A percentile compares a stretch with the other conserved stretches of the same genome.
Conservation (phyloP, 2,797 vertebrate species). For the Peromyscus aztecus region DNA sequence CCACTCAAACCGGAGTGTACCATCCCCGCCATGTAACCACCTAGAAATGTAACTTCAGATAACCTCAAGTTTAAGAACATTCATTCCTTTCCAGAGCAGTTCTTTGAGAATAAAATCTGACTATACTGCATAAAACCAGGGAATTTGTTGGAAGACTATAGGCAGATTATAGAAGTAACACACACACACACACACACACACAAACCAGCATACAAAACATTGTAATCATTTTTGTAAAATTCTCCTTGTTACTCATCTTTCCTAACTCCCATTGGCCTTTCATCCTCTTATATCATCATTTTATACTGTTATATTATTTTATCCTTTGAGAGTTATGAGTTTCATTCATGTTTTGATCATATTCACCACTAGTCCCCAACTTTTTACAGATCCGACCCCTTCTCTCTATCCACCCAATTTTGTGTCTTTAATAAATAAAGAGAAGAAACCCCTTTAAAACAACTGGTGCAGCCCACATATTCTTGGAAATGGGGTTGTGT, state of each 20-base stretch:
- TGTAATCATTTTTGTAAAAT: neutral
- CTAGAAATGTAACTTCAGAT: neutral
- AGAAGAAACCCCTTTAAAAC: neutral
- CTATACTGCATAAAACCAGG: neutral
- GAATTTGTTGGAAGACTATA: neutral
- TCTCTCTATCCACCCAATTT: neutral
- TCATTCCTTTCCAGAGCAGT: neutral
- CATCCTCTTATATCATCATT: neutral
- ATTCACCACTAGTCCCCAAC: neutral
- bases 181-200: neutral
- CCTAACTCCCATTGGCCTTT: neutral
- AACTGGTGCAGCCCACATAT: neutral
- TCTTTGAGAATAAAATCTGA: neutral
- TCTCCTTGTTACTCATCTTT: neutral
- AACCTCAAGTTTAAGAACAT: neutral
- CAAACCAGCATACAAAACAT: neutral
- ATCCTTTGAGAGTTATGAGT: neutral
- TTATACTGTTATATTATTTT: neutral
- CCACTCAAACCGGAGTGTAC: neutral
- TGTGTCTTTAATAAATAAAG: neutral
- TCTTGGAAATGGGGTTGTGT: neutral
- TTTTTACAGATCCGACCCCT: neutral
- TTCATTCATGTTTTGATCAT: neutral
- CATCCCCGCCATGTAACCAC: neutral
- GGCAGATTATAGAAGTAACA: neutral